Conservation (phyloP, 1,140 invertebrate genomes). For the Maniola jurtina region DNA sequence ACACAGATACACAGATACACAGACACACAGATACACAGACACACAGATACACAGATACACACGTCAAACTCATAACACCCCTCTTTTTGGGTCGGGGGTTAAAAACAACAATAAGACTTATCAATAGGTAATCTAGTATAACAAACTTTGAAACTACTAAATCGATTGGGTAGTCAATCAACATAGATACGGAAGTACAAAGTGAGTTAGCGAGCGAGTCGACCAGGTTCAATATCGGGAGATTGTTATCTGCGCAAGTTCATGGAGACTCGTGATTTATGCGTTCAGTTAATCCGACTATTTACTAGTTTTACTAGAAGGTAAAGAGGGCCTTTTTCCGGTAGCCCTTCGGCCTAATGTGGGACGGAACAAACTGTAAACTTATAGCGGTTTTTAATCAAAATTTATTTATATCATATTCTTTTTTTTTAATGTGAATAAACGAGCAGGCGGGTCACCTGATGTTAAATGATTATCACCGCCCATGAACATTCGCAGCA, state of each 20-base stretch:
- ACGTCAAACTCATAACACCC: no score
- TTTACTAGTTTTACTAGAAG: constrained; percentile 76
- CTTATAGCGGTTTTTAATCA: constrained; percentile 20
- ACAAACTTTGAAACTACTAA: constrained; percentile 15
- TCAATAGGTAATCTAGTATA: background rate
- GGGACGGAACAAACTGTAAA: constrained; percentile 22
- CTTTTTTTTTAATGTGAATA: no score
- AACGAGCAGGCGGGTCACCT: no score
- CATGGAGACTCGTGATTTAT: constrained; percentile 59
- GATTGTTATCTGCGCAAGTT: constrained; percentile 46
- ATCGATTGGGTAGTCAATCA: constrained; percentile 25
- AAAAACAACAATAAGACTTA: background rate
- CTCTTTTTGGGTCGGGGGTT: no score
- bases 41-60: no score
- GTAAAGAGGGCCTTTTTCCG: constrained; percentile 71
- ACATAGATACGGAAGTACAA: constrained; percentile 6
- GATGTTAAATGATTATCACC: no score
- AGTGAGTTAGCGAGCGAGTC: constrained; percentile 29
- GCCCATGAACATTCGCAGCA: no score
- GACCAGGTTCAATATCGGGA: constrained; percentile 42
- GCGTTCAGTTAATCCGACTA: constrained; percentile 72
- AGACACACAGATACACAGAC: no score
- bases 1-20: no score
- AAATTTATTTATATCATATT: no score
- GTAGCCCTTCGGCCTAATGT: constrained; percentile 45